Evolutionary conservation across 2,888 invertebrate species (phyloP).

Genomic region (Thereva unica): DNA sequence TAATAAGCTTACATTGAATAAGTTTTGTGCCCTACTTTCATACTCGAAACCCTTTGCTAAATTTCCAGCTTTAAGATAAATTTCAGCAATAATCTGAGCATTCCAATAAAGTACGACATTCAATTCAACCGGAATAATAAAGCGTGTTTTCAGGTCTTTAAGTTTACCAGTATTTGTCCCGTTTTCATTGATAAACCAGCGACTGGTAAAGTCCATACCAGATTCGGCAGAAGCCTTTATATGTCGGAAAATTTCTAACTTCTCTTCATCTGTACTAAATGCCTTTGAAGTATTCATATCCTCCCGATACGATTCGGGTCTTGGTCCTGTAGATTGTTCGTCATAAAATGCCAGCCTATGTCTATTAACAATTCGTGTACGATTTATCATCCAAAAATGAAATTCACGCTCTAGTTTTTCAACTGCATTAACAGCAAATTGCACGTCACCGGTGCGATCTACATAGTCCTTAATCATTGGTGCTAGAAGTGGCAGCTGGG

Average conservation of each 20-base stretch:
- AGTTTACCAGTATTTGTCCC: constrained; percentile 73
- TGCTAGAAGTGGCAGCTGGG: constrained; percentile 79
- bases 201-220: constrained; percentile 93
- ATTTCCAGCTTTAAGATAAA: constrained; percentile 66
- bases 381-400: constrained; percentile 80
- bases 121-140: constrained; percentile 88
- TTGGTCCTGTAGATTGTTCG: constrained; percentile 76
- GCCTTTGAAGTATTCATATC: constrained; percentile 65
- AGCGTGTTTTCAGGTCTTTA: constrained; percentile 74
- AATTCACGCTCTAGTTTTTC: constrained; percentile 75
- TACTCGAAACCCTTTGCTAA: constrained; percentile 66
- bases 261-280: constrained; percentile 62
- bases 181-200: constrained; percentile 78
- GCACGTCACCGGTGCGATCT: constrained; percentile 70
- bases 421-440: constrained; percentile 68
- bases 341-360: constrained; percentile 74
- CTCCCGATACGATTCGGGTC: constrained; percentile 90
- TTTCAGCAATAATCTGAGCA: constrained; percentile 73
- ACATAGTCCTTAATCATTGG: constrained; percentile 82
- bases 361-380: constrained; percentile 66
- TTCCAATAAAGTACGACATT: constrained; percentile 88
- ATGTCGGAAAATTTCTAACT: constrained; percentile 75
- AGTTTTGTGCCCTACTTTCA: constrained; percentile 64
- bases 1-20: constrained; percentile 62
- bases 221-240: constrained; percentile 90